Base-by-base conservation (phyloP, 2,888 invertebrate genomes). In the Conomelus anceps region DNA sequence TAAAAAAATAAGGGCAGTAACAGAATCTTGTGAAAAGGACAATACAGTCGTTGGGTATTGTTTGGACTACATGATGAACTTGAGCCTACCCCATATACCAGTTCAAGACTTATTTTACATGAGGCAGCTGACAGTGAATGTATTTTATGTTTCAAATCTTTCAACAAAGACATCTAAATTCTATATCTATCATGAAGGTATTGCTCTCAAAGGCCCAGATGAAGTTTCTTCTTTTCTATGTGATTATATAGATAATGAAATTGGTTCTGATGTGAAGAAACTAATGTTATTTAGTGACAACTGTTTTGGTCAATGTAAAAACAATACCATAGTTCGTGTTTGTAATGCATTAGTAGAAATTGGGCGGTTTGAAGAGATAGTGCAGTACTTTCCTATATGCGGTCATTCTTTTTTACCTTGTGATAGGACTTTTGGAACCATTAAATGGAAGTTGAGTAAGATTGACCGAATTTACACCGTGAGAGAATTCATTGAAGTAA, bases 51-150 rank as follows among this genome's bases (percentile, higher is more conserved):
- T 86, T 22, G 86, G 22, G 20, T 23, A 22, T 22, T 86, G 86
- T 22, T 22, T 86, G 23, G 86, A 86, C 23, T 23, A 86, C 17
- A 86, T 86, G 86, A 86, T 86, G 23, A 86, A 23, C 23, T 22
- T 86, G 24, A 85, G 85, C n/a, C 85, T 86, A 1, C 23, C 86
- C 7, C 6, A n/a, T 23, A 23, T 86, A 86, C 22, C 86, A 22
- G 86, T 86, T 23, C 86, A 86, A 86, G 86, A 86, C n/a, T 86
- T 86, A 86, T 86, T 86, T 86, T 86, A 23, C 23, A 86, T 86
- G 86, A 22, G 86, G 13, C 86, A 86, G 17, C 22, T 86, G 7
- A 86, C 24, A 23, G 86, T 86, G 22, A 86, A 23, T 86, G 86
- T 85, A 22, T 86, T 86, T 86, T 86, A 23, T 22, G n/a, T 23